phyloP scores from a whole-genome alignment of 2,888 invertebrate species.

The Tenthredo scrophulariae region DNA sequence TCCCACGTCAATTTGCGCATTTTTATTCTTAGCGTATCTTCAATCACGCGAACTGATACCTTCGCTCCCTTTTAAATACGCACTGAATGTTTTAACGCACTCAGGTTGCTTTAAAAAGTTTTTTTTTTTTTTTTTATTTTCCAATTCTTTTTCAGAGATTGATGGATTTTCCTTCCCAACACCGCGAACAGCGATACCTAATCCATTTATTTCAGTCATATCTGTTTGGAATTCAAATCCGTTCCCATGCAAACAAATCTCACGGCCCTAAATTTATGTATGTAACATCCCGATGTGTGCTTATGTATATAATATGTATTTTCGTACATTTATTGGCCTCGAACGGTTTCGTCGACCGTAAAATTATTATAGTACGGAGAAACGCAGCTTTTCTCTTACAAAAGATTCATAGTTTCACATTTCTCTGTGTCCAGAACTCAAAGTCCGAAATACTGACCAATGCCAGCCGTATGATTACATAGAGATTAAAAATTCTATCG shows the following conservation, averaged over 20 bases:
- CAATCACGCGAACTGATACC: neutral
- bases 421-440: too few species aligned
- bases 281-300: constrained; percentile 1
- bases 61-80: neutral
- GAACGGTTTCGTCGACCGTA: neutral
- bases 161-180: neutral
- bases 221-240: neutral
- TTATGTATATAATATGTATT: neutral
- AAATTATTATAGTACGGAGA: neutral
- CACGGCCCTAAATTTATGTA: neutral
- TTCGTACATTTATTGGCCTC: neutral
- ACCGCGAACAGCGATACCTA: neutral
- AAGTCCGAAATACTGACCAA: too few species aligned
- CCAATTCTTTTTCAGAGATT: neutral
- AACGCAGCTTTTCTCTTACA: neutral
- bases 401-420: neutral
- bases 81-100: neutral
- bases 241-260: constrained; percentile 10
- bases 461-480: too few species aligned
- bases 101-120: neutral
- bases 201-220: constrained; percentile 4
- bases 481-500: neutral
- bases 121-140: neutral
- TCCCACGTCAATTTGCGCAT: neutral
- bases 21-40: neutral